Percentiles rank a stretch among this genome's conserved stretches.
These are phyloP conservation scores for Argyresthia goedartella DNA, from an alignment of 2,888 invertebrate genomes.

Conservation along the genomic window DNA sequence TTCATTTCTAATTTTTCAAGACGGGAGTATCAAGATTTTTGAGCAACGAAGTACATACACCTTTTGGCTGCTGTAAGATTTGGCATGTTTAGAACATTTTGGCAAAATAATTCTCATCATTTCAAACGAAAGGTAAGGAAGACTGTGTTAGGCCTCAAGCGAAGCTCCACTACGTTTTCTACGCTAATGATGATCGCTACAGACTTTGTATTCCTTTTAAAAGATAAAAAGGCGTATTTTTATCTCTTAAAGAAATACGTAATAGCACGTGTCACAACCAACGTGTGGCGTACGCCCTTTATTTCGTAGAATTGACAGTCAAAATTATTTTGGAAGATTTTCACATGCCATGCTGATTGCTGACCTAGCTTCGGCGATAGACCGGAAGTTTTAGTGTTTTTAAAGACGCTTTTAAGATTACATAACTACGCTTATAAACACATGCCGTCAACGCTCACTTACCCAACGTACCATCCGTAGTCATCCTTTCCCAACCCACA, in stretches of 20 bases:
- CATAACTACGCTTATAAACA: neutral
- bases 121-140: slow-evolving; percentile 25
- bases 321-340: slow-evolving; percentile 49
- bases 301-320: slow-evolving; percentile 59
- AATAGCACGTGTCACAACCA: slow-evolving; percentile 69
- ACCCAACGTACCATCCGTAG: too few relatives aligned
- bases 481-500: neutral
- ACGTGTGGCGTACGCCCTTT: slow-evolving; percentile 59
- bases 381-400: neutral
- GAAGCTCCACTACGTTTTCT: slow-evolving; percentile 59
- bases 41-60: too few relatives aligned
- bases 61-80: too few relatives aligned
- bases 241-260: slow-evolving; percentile 32
- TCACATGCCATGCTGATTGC: slow-evolving; percentile 10
- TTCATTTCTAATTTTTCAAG: too few relatives aligned
- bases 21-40: too few relatives aligned
- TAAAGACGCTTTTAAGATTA: neutral
- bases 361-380: neutral
- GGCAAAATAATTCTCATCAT: neutral
- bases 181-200: slow-evolving; percentile 60
- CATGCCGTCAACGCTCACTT: too few relatives aligned
- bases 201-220: slow-evolving; percentile 36
- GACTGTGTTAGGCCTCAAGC: slow-evolving; percentile 60
- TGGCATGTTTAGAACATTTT: too few relatives aligned
- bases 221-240: slow-evolving; percentile 8